A percentile compares a stretch with the other conserved stretches of the same genome.
phyloP scores from a whole-genome alignment of 2,113 vertebrate species.

The Physeter macrocephalus region DNA sequence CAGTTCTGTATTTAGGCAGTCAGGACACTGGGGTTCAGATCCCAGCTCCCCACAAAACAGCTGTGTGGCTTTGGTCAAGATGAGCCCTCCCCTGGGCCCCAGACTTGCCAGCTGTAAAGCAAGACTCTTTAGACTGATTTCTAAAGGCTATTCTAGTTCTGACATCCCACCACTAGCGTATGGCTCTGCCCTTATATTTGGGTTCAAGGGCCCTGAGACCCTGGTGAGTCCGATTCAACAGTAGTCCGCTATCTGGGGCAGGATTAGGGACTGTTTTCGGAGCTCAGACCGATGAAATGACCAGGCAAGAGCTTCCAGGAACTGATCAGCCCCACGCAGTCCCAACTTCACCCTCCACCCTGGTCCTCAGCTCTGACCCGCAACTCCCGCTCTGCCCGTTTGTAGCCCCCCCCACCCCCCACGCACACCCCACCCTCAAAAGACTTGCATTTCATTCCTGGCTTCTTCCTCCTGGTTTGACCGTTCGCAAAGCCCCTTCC shows the following conservation, averaged over 20 bases:
- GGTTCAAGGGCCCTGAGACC: neutral
- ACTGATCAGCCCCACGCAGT: rapidly evolving
- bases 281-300: neutral
- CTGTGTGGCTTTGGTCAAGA: neutral
- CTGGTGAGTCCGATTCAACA: neutral
- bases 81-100: neutral
- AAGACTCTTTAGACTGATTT: neutral
- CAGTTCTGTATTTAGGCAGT: neutral
- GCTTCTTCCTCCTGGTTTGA: neutral
- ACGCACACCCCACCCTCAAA: neutral
- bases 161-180: rapidly evolving
- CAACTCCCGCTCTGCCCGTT: rapidly evolving
- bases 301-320: neutral
- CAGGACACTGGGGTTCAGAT: neutral
- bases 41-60: neutral
- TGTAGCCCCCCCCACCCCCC: neutral
- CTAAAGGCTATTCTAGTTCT: neutral
- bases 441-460: neutral
- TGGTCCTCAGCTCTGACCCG: neutral
- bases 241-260: rapidly evolving
- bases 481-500: neutral
- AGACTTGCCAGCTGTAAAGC: neutral
- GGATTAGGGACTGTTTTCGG: neutral
- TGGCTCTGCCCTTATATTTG: neutral
- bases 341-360: neutral